These are phyloP conservation scores for Metacarcinus magister DNA, from an alignment of 2,888 invertebrate species.

Conservation along the genomic window DNA sequence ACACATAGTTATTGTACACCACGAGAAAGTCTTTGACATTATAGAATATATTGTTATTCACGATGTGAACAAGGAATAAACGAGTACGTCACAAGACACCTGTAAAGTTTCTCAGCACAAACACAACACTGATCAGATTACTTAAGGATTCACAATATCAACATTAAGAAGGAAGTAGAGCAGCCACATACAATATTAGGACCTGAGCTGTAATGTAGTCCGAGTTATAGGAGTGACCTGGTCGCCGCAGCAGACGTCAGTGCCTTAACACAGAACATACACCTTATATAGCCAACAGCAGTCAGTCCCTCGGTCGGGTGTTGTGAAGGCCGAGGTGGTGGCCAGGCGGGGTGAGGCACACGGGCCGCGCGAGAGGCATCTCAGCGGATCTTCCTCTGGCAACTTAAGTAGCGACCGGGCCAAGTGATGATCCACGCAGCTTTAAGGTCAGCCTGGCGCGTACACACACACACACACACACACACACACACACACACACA, in stretches of 20 bases:
- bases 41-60: too few relatives aligned
- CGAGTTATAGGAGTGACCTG: too few relatives aligned
- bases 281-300: background rate
- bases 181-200: too few relatives aligned
- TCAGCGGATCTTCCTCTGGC: conserved; percentile 34
- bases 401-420: conserved; percentile 36
- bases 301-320: background rate
- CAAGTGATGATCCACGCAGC: conserved; percentile 41
- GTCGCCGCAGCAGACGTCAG: background rate
- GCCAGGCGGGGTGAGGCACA: background rate
- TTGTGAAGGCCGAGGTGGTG: background rate
- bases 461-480: conserved; percentile 23
- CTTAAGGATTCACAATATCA: too few relatives aligned
- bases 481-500: conserved; percentile 26
- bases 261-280: background rate
- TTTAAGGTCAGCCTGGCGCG: conserved; percentile 41
- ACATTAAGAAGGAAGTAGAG: too few relatives aligned
- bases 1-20: too few relatives aligned
- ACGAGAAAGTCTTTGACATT: too few relatives aligned
- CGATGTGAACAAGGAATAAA: too few relatives aligned
- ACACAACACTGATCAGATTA: too few relatives aligned
- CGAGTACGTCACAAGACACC: too few relatives aligned
- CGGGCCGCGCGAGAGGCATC: background rate
- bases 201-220: too few relatives aligned
- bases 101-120: too few relatives aligned